Evolutionary conservation across 2,113 vertebrate species (phyloP).

Genomic region (Pristiophorus japonicus): DNA sequence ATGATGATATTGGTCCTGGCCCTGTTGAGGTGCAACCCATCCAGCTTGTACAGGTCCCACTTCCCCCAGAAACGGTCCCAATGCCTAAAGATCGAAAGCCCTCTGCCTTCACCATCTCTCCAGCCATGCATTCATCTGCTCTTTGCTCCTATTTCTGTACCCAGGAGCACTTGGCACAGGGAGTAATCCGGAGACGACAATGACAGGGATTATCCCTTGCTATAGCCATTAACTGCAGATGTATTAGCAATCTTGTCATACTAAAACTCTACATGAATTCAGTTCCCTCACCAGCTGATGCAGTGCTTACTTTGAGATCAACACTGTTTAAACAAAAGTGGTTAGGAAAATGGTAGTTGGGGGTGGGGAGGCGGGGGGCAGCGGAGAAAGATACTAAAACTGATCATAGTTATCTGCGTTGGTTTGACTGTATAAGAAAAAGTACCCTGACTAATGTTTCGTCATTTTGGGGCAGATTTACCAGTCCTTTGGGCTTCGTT

Average conservation of each 20-base stretch:
- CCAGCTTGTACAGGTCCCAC: too few relatives aligned
- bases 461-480: too few relatives aligned
- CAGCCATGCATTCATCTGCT: too few relatives aligned
- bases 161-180: too few relatives aligned
- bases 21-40: too few relatives aligned
- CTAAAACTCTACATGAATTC: not conserved
- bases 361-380: not conserved
- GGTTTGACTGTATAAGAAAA: not conserved
- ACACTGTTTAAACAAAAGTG: not conserved
- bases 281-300: not conserved
- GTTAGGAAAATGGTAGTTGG: not conserved
- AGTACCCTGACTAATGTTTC: not conserved
- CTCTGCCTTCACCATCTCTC: too few relatives aligned
- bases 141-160: too few relatives aligned
- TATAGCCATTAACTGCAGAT: not conserved
- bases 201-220: not conserved
- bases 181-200: too few relatives aligned
- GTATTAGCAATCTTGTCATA: not conserved
- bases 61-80: too few relatives aligned
- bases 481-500: too few relatives aligned
- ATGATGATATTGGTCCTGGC: too few relatives aligned
- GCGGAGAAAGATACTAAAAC: not conserved
- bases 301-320: not conserved
- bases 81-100: too few relatives aligned
- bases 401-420: not conserved